Conservation (phyloP, 2,888 invertebrate species). For the Busseola fusca region DNA sequence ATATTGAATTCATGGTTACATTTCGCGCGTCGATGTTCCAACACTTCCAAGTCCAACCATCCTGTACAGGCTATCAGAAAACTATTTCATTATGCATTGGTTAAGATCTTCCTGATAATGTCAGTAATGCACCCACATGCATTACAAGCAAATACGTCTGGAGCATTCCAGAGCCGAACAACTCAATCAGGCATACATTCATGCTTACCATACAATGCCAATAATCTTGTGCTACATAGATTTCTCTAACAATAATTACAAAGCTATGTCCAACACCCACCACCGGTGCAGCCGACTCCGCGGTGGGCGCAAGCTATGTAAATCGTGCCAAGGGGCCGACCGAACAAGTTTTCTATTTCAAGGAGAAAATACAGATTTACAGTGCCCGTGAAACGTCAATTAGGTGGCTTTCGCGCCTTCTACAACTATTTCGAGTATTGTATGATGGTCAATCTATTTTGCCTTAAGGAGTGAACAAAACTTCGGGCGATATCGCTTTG, state of each 20-base stretch:
- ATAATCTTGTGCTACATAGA: constrained; percentile 56
- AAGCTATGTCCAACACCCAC: constrained; percentile 62
- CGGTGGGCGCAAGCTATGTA: constrained; percentile 66
- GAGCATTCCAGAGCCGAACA: constrained; percentile 17
- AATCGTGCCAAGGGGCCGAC: constrained; percentile 66
- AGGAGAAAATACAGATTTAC: constrained; percentile 75
- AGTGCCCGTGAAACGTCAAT: constrained; percentile 72
- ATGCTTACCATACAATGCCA: constrained; percentile 56
- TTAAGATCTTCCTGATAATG: not conserved
- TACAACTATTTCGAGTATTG: constrained; percentile 66
- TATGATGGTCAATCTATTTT: constrained; percentile 65
- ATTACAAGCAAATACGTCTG: constrained; percentile 19
- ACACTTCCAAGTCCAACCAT: not conserved
- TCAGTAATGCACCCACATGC: constrained; percentile 4
- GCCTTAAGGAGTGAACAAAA: constrained; percentile 64
- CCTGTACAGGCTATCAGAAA: not conserved
- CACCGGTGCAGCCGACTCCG: constrained; percentile 43
- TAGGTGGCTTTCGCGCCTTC: constrained; percentile 69
- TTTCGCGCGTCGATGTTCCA: not conserved
- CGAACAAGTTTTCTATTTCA: constrained; percentile 72
- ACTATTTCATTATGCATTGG: not conserved
- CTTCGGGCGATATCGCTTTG: constrained; percentile 52
- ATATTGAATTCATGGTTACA: not conserved
- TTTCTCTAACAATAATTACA: constrained; percentile 66
- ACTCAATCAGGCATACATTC: constrained; percentile 43